phyloP scores from a whole-genome alignment of 1,140 invertebrate species.

The Phthorimaea operculella region DNA sequence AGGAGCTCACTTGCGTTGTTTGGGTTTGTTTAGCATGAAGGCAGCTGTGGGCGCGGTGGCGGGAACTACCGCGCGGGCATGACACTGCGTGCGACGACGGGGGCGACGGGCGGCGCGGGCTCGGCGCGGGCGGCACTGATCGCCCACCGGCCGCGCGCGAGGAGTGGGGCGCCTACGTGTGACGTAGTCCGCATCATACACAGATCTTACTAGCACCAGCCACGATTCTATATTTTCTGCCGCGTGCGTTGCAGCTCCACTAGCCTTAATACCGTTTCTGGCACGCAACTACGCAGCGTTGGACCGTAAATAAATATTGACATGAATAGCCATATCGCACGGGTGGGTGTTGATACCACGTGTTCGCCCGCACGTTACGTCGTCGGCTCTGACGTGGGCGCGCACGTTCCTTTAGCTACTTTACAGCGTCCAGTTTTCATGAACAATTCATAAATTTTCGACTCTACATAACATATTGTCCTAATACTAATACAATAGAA shows the following conservation, averaged over 20 bases:
- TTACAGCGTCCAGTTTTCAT: neutral
- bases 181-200: neutral
- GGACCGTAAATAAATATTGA: too few species aligned
- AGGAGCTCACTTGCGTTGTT: conserved; percentile 52
- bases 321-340: too few species aligned
- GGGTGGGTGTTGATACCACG: neutral
- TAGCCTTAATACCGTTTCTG: too few species aligned
- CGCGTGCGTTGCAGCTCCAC: too few species aligned
- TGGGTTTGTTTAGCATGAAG: conserved; percentile 51
- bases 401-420: conserved; percentile 20
- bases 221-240: too few species aligned
- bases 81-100: conserved; percentile 40
- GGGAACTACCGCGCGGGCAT: conserved; percentile 49
- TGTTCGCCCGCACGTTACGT: conserved; percentile 8
- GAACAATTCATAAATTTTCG: too few species aligned
- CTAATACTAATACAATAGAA: too few species aligned
- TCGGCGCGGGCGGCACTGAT: conserved; percentile 14
- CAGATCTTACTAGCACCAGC: neutral
- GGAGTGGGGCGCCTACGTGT: neutral
- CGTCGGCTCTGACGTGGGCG: conserved; percentile 15
- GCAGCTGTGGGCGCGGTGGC: conserved; percentile 32
- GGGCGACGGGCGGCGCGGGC: conserved; percentile 23
- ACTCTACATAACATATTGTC: too few species aligned
- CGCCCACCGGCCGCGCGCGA: neutral
- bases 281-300: too few species aligned